phyloP scores from a whole-genome alignment of 2,113 vertebrate species.

The Rissa tridactyla region DNA sequence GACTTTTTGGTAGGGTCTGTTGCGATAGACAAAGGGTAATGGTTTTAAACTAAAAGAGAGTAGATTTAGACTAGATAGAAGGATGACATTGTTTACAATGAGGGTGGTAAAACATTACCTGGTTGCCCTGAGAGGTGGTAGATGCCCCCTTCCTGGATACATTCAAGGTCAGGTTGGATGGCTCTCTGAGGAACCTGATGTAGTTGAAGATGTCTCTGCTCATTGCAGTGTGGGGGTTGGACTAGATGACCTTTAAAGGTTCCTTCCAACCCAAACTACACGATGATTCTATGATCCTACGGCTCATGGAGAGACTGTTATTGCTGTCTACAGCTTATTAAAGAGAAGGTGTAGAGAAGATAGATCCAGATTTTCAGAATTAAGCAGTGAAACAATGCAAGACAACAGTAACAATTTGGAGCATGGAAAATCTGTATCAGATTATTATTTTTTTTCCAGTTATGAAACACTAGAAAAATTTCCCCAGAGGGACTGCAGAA shows the following conservation, averaged over 20 bases:
- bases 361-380: not conserved
- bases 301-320: not conserved
- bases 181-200: not conserved
- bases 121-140: not conserved
- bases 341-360: not conserved
- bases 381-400: not conserved
- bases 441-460: no score
- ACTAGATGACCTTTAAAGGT: not conserved
- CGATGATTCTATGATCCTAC: not conserved
- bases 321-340: not conserved
- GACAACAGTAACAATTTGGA: not conserved
- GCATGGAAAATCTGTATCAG: not conserved
- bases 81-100: not conserved
- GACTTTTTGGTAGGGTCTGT: not conserved
- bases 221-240: not conserved
- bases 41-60: not conserved
- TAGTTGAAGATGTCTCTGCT: not conserved
- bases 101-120: not conserved
- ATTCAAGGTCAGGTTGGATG: not conserved
- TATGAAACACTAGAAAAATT: not conserved
- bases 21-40: not conserved
- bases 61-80: not conserved
- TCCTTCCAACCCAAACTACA: not conserved
- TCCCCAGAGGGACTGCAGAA: not conserved
- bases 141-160: not conserved